These are phyloP conservation scores for Drosophila seguyi DNA, from an alignment of 1,140 invertebrate species.

Conservation along the genomic window DNA sequence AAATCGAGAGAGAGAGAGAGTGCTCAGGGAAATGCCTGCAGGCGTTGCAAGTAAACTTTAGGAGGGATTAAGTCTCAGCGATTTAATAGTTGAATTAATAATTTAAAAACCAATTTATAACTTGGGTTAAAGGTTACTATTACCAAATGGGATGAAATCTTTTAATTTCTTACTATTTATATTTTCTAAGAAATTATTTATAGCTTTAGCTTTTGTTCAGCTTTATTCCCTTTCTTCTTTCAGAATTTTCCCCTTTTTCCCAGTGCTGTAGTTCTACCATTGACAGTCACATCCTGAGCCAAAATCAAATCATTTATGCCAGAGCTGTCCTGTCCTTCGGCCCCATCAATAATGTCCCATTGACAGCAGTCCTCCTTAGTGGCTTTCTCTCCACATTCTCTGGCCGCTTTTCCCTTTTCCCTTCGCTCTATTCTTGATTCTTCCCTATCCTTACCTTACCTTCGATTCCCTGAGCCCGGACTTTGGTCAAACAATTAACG, in stretches of 20 bases:
- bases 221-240: too few relatives aligned
- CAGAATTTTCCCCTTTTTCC: neutral
- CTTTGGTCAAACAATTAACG: slow-evolving; percentile 78
- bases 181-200: too few relatives aligned
- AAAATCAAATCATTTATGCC: slow-evolving; percentile 81
- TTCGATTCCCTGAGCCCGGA: slow-evolving; percentile 30
- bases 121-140: too few relatives aligned
- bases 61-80: neutral
- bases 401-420: neutral
- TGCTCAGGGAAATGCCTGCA: slow-evolving; percentile 6
- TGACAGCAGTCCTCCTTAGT: slow-evolving; percentile 58
- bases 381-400: slow-evolving; percentile 23
- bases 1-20: too few relatives aligned
- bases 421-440: neutral
- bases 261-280: slow-evolving; percentile 8
- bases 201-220: too few relatives aligned
- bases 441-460: slow-evolving; percentile 22
- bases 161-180: too few relatives aligned
- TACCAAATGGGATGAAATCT: too few relatives aligned
- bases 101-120: too few relatives aligned
- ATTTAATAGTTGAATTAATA: neutral
- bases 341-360: slow-evolving; percentile 74
- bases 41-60: neutral
- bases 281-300: slow-evolving; percentile 34
- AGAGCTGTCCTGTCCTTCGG: slow-evolving; percentile 43